phyloP scores from a whole-genome alignment of 2,888 invertebrate genomes.

The Aspidiotus destructor region DNA sequence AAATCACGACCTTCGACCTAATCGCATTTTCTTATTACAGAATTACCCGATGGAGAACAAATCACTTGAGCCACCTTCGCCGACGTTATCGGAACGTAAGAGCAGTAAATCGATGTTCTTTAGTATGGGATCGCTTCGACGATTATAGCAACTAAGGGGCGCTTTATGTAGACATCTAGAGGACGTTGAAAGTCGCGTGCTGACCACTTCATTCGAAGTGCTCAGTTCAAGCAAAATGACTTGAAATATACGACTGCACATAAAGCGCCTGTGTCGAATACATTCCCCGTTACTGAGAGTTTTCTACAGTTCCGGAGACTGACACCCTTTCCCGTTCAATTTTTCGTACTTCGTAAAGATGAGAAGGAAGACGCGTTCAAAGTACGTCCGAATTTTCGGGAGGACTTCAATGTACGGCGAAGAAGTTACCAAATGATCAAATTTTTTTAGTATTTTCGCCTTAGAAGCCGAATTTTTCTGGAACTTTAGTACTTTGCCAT shows the following conservation, averaged over 20 bases:
- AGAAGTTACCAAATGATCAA: too few species aligned
- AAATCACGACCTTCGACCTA: too few species aligned
- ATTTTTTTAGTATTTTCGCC: too few species aligned
- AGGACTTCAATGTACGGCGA: too few species aligned
- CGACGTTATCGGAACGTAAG: not conserved
- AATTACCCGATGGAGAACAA: not conserved
- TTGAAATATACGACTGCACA: not conserved
- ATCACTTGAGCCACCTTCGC: not conserved
- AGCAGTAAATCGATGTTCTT: conserved; percentile 1
- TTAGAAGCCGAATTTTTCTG: too few species aligned
- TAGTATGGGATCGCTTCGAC: conserved; percentile 10
- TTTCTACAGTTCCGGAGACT: too few species aligned
- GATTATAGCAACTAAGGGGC: conserved; percentile 13
- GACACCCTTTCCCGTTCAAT: too few species aligned
- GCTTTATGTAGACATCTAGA: conserved; percentile 5
- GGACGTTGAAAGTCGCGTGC: not conserved
- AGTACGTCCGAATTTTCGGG: too few species aligned
- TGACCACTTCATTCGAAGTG: not conserved
- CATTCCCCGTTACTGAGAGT: too few species aligned
- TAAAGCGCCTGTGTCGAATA: not conserved
- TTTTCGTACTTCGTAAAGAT: too few species aligned
- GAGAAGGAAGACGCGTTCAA: too few species aligned
- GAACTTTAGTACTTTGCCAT: too few species aligned
- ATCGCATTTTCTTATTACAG: not conserved
- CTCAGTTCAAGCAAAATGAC: not conserved